Evolutionary conservation across 1,140 invertebrate genomes (phyloP), one percentile per base, ranked within the genome.

Genomic region (Euwallacea similis): DNA sequence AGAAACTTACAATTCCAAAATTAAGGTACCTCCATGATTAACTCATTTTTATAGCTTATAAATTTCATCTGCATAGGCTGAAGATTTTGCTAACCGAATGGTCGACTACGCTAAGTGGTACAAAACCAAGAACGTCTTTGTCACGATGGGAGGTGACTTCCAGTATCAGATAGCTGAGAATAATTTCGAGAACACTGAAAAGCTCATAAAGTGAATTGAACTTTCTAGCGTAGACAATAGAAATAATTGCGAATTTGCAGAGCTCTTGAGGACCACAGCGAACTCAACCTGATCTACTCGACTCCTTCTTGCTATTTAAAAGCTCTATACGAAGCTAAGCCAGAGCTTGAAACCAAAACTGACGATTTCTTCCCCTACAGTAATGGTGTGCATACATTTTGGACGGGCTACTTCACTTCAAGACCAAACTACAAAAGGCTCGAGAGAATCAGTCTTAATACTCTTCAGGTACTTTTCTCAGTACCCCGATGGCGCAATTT

Each of bases 321-420:
- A 76, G 86, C 90, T 6, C 74, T 89, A 11, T 84, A 89, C 76
- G 72, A 78, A 41, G 72, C 47, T 0, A 81, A 84, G 71, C 50
- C 83, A 6, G 70, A 85, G 68, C 81, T 80, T 50, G 83, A 86
- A n/a, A 79, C 80, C 0, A 91, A 90, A 79, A 82, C 79, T 3
- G 89, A 92, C 75, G 93, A 94, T 76, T 86, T 86, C 55, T 88
- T 94, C 50, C 93, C 93, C 0, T 95, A 94, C 79, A 90, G 89
- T 4, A 87, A 86, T 74, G 85, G 87, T 60, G 78, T 83, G 2
- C 87, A 92, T 76, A 85, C 87, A 0, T 94, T 90, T 78, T 95
- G 93, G 93, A 92, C 91, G 2, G 93, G 93, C 0, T 95, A 92
- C 79, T 95, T 90, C 78, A 92, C 89, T 0, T 93, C 91, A 0